Base-by-base conservation (phyloP, 1,140 invertebrate species). In the Cyclargus thomasi region DNA sequence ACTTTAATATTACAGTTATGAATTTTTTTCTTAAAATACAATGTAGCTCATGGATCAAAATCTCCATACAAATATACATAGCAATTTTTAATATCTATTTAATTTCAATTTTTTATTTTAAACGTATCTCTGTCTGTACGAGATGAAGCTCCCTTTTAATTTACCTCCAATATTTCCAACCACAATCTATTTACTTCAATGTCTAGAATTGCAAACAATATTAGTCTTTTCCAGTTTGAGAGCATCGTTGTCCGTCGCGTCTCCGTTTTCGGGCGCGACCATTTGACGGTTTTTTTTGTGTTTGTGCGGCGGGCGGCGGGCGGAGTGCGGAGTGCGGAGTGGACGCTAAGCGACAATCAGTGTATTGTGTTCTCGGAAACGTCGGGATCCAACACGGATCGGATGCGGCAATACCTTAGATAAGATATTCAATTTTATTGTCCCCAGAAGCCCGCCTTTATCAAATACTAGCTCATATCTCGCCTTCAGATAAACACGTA, bases 301-400 rank as follows among this genome's bases (percentile, higher is more conserved):
- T 72, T 65, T 57, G 62, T 66, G 53, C 57, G 62, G 35, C 55
- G 16, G 35, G 63, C 65, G 22, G 67, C 62, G 62, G 68, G 53
- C 57, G 62, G 35, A 35, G 16, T 35, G 63, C 65, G 22, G 57
- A 23, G 29, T 47, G 67, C 65, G 62, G 59, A 64, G n/a, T 64
- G 68, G 73, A 70, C 72, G 73, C 81, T 86, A 83, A 86, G 82
- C 84, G 84, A 86, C 77, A 77, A 83, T 80, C 82, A 82, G 69
- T 86, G 82, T 86, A 81, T 75, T 76, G 76, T 80, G 76, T 86
- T 86, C 84, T 75, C 22, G 67, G 82, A 86, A 86, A 74, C 64
- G 64, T 65, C 14, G 29, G 67, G 67, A 35, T 62, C 65, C 53
- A 16, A 23, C 67, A 11, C n/a, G 21, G 16, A 67, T 63, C 79